phyloP scores from a whole-genome alignment of 2,797 vertebrate species.

The Acanthurus leucopareius region DNA sequence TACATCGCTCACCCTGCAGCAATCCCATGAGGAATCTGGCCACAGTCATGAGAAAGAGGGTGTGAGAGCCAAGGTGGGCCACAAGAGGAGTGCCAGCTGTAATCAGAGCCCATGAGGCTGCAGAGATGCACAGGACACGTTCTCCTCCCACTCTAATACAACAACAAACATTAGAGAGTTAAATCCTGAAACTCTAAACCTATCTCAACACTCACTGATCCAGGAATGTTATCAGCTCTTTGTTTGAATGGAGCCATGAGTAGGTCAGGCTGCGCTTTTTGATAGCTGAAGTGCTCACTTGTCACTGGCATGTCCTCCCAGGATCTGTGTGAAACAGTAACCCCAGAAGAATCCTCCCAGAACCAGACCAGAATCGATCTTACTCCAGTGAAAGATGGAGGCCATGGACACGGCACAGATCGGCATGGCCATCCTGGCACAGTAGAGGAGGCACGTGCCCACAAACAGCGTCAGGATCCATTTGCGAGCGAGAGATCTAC shows the following conservation, averaged over 20 bases:
- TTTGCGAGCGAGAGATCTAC: conserved; percentile 68
- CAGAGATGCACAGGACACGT: conserved; percentile 75
- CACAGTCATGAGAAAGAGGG: conserved; percentile 69
- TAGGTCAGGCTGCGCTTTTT: neutral
- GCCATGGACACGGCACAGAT: conserved; percentile 89
- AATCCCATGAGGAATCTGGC: conserved; percentile 81
- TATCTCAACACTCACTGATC: neutral
- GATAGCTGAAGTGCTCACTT: conserved; percentile 64
- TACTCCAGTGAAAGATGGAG: conserved; percentile 89
- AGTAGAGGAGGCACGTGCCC: conserved; percentile 92
- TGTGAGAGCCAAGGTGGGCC: conserved; percentile 55
- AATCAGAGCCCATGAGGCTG: conserved; percentile 73
- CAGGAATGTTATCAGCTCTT: neutral
- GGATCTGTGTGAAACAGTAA: conserved; percentile 93
- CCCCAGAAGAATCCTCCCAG: conserved; percentile 97
- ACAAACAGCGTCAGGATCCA: conserved; percentile 89
- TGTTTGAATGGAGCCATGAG: neutral
- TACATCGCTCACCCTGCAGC: conserved; percentile 74
- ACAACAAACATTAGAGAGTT: conserved; percentile 3
- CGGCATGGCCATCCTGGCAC: conserved; percentile 88
- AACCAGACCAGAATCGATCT: conserved; percentile 89
- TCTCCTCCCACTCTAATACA: conserved; percentile 82
- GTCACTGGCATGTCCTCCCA: conserved; percentile 92
- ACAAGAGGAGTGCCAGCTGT: conserved; percentile 74
- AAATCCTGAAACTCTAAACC: conserved; percentile 3